These are phyloP conservation scores for Pristionchus maxplancki DNA, from an alignment of 2,888 invertebrate species.

Conservation along the genomic window DNA sequence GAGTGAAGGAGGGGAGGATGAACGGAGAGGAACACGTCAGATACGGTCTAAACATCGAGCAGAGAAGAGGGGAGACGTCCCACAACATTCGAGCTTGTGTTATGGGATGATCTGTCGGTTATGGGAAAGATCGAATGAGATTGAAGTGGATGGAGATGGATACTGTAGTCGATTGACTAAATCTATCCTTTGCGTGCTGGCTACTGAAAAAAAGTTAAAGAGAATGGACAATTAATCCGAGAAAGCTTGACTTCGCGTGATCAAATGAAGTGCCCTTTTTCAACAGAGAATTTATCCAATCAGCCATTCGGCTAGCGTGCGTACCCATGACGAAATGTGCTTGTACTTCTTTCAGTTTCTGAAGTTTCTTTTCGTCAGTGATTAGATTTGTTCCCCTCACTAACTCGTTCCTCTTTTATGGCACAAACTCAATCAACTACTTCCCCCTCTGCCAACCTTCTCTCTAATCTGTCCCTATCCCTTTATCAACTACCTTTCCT, in stretches of 20 bases:
- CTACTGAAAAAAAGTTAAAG: not conserved
- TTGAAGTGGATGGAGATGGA: not conserved
- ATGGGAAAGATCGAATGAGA: conserved; percentile 6
- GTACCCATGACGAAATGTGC: no score
- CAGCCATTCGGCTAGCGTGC: no score
- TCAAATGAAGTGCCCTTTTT: not conserved
- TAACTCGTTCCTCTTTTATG: conserved; percentile 40
- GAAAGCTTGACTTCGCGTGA: not conserved
- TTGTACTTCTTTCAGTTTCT: not conserved
- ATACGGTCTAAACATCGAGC: conserved; percentile 42
- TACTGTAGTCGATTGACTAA: not conserved
- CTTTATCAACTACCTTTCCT: conserved; percentile 16
- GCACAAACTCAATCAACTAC: conserved; percentile 24
- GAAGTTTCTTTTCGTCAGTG: not conserved
- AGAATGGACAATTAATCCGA: not conserved
- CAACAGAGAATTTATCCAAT: not conserved
- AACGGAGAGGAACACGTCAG: conserved; percentile 48
- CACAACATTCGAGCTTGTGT: conserved; percentile 26
- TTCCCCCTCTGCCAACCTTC: conserved; percentile 33
- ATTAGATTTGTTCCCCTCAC: not conserved
- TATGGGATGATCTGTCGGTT: conserved; percentile 15
- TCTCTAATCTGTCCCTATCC: not conserved
- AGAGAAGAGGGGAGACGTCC: conserved; percentile 12
- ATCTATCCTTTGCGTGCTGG: not conserved
- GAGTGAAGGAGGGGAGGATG: conserved; percentile 32